These are phyloP conservation scores for Excalfactoria chinensis DNA, from an alignment of 2,113 vertebrate genomes.

Conservation along the genomic window DNA sequence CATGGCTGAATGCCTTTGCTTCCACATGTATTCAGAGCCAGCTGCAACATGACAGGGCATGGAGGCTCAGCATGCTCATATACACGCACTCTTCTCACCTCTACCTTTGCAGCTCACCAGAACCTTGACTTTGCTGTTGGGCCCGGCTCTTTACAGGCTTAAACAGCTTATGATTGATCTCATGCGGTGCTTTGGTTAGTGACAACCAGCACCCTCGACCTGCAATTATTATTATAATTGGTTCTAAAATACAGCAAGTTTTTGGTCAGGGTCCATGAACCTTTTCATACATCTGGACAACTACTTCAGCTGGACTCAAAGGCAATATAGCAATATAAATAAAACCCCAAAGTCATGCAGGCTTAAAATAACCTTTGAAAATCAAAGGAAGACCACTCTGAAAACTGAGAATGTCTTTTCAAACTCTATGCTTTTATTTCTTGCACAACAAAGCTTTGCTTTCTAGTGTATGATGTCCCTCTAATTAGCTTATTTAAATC, in stretches of 20 bases:
- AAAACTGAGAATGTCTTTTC: background rate
- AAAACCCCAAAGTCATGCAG: background rate
- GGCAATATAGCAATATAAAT: background rate
- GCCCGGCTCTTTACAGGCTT: background rate
- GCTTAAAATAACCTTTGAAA: background rate
- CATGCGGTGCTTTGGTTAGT: background rate
- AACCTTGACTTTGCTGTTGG: background rate
- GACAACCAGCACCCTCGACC: background rate
- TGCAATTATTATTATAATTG: background rate
- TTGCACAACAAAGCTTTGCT: background rate
- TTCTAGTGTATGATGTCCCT: background rate
- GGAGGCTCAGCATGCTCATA: background rate
- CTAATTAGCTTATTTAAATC: conserved; percentile 32
- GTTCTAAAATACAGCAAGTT: background rate
- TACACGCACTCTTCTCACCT: background rate
- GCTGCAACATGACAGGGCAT: background rate
- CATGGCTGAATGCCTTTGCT: background rate
- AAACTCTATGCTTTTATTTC: background rate
- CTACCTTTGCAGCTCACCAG: background rate
- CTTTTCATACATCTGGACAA: background rate
- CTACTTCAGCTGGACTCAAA: background rate
- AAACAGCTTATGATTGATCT: background rate
- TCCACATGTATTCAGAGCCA: background rate
- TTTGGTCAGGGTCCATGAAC: background rate
- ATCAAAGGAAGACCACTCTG: background rate